Percentiles rank a stretch among this genome's conserved stretches.
These are phyloP conservation scores for Ophion costatus DNA, from an alignment of 2,888 invertebrate genomes.

Conservation along the genomic window DNA sequence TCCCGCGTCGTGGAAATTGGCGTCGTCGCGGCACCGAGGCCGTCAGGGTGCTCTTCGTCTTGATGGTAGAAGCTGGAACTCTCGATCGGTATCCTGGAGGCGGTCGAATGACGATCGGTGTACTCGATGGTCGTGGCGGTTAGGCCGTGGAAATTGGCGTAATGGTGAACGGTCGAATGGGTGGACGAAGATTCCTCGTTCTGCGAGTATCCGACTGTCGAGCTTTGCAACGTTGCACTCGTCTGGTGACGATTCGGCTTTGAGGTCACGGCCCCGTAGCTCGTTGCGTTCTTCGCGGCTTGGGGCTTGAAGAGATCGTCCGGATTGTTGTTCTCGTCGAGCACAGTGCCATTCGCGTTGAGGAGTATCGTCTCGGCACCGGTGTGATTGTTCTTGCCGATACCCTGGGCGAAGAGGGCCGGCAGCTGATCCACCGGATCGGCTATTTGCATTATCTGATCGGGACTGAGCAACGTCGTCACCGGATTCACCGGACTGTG, in stretches of 20 bases:
- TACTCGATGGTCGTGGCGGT: conserved; percentile 56
- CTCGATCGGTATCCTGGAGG: conserved; percentile 57
- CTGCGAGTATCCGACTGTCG: conserved; percentile 30
- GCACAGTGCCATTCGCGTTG: conserved; percentile 82
- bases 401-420: conserved; percentile 79
- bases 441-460: conserved; percentile 81
- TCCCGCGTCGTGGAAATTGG: conserved; percentile 73
- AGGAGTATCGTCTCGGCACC: conserved; percentile 83
- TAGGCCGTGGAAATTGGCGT: conserved; percentile 34
- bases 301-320: conserved; percentile 81
- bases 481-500: conserved; percentile 72
- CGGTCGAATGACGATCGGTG: conserved; percentile 58
- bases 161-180: conserved; percentile 24
- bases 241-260: conserved; percentile 3
- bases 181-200: conserved; percentile 6
- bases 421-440: conserved; percentile 82
- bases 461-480: conserved; percentile 78
- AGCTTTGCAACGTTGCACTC: conserved; percentile 5
- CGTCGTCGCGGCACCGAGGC: conserved; percentile 76
- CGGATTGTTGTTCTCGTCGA: conserved; percentile 81
- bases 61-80: conserved; percentile 26
- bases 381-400: conserved; percentile 76
- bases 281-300: conserved; percentile 16
- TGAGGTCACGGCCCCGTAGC: background rate
- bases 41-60: background rate